Conservation (phyloP, 2,888 invertebrate species). For the Thera obeliscata region DNA sequence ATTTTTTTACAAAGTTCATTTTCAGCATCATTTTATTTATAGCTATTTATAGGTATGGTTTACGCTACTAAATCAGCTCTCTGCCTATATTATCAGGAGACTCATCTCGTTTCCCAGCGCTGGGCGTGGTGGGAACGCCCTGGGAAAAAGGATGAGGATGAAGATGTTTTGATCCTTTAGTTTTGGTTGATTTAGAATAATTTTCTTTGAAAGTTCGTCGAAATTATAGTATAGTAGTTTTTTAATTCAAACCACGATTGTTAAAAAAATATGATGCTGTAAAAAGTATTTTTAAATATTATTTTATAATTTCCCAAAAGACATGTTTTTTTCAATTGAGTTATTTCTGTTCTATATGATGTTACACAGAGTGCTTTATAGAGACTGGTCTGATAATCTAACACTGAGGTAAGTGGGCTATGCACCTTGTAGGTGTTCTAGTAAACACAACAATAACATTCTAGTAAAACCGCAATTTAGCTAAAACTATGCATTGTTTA, state of each 20-base stretch:
- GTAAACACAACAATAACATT: neutral
- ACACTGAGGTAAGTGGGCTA: too few species aligned
- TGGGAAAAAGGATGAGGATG: constrained; percentile 48
- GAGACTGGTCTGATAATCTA: too few species aligned
- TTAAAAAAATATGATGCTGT: too few species aligned
- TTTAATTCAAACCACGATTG: too few species aligned
- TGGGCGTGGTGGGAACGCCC: constrained; percentile 66
- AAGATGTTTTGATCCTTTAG: constrained; percentile 53
- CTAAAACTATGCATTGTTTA: constrained; percentile 25
- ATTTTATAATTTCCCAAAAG: too few species aligned
- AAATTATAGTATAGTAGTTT: too few species aligned
- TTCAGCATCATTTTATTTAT: constrained; percentile 15
- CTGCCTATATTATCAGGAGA: constrained; percentile 40
- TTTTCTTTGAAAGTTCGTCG: too few species aligned
- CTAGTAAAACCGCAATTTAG: constrained; percentile 29
- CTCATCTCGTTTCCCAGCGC: constrained; percentile 54
- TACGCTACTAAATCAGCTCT: constrained; percentile 46
- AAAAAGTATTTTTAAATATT: too few species aligned
- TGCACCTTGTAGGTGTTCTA: too few species aligned
- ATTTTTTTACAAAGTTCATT: neutral
- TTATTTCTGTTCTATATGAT: too few species aligned
- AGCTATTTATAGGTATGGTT: constrained; percentile 23
- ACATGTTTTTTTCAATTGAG: too few species aligned
- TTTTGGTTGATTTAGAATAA: neutral
- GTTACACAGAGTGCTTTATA: too few species aligned